These are phyloP conservation scores for Macroramphosus scolopax DNA, from an alignment of 2,797 vertebrate species.

Conservation along the genomic window DNA sequence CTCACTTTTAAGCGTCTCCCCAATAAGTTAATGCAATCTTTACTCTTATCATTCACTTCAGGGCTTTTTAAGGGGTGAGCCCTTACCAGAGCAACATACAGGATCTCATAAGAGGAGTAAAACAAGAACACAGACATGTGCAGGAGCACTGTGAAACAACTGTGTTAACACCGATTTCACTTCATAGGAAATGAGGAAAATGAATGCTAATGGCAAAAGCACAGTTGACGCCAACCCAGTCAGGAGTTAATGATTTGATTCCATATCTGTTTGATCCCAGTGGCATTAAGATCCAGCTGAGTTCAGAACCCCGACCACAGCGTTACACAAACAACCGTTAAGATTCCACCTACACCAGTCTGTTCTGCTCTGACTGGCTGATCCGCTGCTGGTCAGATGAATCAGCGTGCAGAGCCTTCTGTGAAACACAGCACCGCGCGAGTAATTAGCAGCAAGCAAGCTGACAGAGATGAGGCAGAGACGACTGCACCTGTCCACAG, in stretches of 20 bases:
- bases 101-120: too few relatives aligned
- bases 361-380: slow-evolving; percentile 29
- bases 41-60: too few relatives aligned
- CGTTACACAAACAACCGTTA: slow-evolving; percentile 31
- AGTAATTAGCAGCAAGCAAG: slow-evolving; percentile 46
- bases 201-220: too few relatives aligned
- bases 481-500: slow-evolving; percentile 6
- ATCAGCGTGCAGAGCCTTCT: slow-evolving; percentile 27
- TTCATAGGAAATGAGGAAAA: too few relatives aligned
- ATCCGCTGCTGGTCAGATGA: slow-evolving; percentile 38
- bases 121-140: too few relatives aligned
- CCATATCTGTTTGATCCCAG: slow-evolving; percentile 11
- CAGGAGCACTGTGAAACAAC: too few relatives aligned
- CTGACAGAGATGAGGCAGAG: slow-evolving; percentile 12
- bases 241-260: slow-evolving; percentile 12
- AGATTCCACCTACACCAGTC: slow-evolving; percentile 53
- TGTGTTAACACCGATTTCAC: too few relatives aligned
- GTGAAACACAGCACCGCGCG: slow-evolving; percentile 40
- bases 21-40: too few relatives aligned
- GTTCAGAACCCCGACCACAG: slow-evolving; percentile 3
- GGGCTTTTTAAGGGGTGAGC: too few relatives aligned
- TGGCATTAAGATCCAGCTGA: slow-evolving; percentile 4
- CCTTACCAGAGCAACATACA: too few relatives aligned
- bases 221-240: too few relatives aligned
- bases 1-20: too few relatives aligned